These are phyloP conservation scores for Chelon auratus DNA, from an alignment of 2,797 vertebrate genomes.

Conservation along the genomic window DNA sequence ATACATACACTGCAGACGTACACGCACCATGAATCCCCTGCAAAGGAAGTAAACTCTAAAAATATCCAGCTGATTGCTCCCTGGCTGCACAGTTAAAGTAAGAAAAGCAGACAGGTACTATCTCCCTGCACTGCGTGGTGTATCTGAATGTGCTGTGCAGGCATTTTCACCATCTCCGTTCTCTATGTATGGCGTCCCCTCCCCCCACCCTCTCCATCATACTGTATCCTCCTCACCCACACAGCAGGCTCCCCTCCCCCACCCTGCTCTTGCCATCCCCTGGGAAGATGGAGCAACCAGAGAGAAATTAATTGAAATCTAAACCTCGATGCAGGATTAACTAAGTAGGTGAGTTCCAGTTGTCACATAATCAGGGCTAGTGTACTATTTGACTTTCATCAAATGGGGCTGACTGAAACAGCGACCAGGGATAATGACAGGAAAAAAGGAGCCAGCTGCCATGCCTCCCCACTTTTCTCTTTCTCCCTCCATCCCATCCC, in stretches of 20 bases:
- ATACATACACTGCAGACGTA: constrained; percentile 34
- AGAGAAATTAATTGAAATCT: constrained; percentile 84
- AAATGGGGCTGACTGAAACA: constrained; percentile 80
- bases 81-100: constrained; percentile 34
- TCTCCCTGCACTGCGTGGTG: constrained; percentile 45
- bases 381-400: constrained; percentile 85
- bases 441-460: constrained; percentile 82
- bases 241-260: constrained; percentile 70
- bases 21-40: constrained; percentile 16
- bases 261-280: constrained; percentile 55
- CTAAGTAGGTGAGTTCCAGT: constrained; percentile 85
- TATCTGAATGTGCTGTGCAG: constrained; percentile 78
- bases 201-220: constrained; percentile 72
- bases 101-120: constrained; percentile 47
- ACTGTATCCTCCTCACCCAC: constrained; percentile 74
- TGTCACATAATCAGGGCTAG: constrained; percentile 82
- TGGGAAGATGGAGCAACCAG: constrained; percentile 71
- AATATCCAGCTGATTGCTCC: constrained; percentile 55
- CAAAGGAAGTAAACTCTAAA: constrained; percentile 36
- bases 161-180: constrained; percentile 74
- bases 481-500: constrained; percentile 54
- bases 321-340: constrained; percentile 82
- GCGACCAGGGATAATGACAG: constrained; percentile 79
- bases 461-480: constrained; percentile 37
- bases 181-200: constrained; percentile 67